Percentiles rank a stretch among this genome's conserved stretches.
Evolutionary conservation across 2,797 vertebrate genomes (phyloP).

Genomic region (Xerus rutilus): DNA sequence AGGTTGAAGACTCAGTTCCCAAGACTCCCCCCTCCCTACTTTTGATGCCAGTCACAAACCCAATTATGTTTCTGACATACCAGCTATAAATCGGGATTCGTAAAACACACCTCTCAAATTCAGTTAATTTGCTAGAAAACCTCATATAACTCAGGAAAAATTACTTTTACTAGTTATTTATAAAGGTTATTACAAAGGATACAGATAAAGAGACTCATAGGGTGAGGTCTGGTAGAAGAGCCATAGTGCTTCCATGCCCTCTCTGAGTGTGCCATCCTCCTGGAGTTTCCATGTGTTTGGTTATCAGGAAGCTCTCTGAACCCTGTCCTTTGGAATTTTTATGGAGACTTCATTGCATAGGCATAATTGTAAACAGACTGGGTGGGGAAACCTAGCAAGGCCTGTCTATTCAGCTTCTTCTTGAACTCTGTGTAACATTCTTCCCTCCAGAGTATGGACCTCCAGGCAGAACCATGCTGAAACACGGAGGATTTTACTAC

Average conservation of each 20-base stretch:
- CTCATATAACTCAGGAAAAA: no score
- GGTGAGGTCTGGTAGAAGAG: not conserved
- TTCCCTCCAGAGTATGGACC: not conserved
- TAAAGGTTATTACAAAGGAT: not conserved
- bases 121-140: not conserved
- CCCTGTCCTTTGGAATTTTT: not conserved
- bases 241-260: not conserved
- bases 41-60: not conserved
- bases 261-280: not conserved
- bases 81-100: not conserved
- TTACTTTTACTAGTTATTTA: not conserved
- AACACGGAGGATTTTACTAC: not conserved
- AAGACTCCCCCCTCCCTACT: not conserved
- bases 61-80: not conserved
- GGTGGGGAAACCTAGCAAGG: not conserved
- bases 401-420: not conserved
- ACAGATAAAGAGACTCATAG: not conserved
- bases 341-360: not conserved
- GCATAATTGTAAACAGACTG: not conserved
- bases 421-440: not conserved
- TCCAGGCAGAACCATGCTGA: not conserved
- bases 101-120: not conserved
- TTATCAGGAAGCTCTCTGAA: not conserved
- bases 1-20: not conserved
- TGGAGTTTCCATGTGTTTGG: not conserved